Evolutionary conservation across 2,888 invertebrate genomes (phyloP).

Genomic region (Strigamia maritima): DNA sequence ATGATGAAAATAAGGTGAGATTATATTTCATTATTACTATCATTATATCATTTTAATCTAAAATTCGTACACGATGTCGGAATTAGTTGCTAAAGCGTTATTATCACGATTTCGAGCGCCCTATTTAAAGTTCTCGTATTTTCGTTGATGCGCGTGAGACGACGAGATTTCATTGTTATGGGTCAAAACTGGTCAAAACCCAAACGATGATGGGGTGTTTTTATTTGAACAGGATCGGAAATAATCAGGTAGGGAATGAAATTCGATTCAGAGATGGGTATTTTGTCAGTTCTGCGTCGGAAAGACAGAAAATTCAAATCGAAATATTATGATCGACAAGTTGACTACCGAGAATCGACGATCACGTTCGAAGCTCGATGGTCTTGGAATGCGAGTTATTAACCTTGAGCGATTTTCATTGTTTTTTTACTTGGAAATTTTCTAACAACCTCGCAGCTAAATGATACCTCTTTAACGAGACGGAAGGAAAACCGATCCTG

Average conservation of each 20-base stretch:
- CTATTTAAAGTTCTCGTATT: too few relatives aligned
- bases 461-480: slow-evolving; percentile 4
- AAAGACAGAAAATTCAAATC: too few relatives aligned
- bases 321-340: background rate
- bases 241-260: too few relatives aligned
- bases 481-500: background rate
- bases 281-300: background rate
- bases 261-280: background rate
- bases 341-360: background rate
- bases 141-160: too few relatives aligned
- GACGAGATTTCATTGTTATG: too few relatives aligned
- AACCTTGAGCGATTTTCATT: background rate
- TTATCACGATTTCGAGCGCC: too few relatives aligned
- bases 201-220: too few relatives aligned
- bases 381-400: background rate
- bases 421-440: background rate
- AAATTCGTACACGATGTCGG: background rate
- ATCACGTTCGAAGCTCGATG: too few relatives aligned
- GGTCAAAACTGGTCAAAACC: too few relatives aligned
- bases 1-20: slow-evolving; percentile 36
- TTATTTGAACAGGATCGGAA: too few relatives aligned
- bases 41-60: background rate
- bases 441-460: background rate
- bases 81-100: background rate
- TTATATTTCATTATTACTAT: background rate